Base-by-base conservation (phyloP, 1,140 invertebrate species). In the Drosophila melanica region DNA sequence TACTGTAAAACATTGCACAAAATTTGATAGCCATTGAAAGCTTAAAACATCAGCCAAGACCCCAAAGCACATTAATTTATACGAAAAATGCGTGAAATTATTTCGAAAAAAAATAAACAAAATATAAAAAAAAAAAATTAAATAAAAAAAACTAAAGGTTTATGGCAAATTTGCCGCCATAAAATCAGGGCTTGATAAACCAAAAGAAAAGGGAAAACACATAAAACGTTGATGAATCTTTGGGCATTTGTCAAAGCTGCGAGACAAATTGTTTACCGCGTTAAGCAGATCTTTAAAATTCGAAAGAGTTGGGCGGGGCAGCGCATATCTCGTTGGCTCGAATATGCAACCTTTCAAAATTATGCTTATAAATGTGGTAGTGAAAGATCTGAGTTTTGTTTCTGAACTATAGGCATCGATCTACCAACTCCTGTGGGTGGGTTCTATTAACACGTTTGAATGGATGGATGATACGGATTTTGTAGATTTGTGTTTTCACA, bases 1-100 rank as follows among this genome's bases (percentile, higher is more conserved):
- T 75, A 77, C 60, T 75, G 78, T 77, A 80, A 73, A 77, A 81
- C 77, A 81, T 86, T 85, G 81, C 78, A 84, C 81, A 84, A 84
- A 80, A 64, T 62, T 55, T 35, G 63, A 59, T 39, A 59, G 39
- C 63, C 33, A 48, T 37, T 42, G 62, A 65, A 51, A 70, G 57
- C 66, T 11, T 27, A 12, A 33, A 47, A 16, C 20, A 53, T 33
- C 33, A 35, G 33, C 8, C 33, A 10, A 18, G 33, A 59, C 57
- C 35, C 48, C 18, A 64, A 67, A 62, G 30, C 55, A 47, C 77
- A 85, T 77, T 80, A 70, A 80, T 77, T 84, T 73, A 57, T 71
- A n/a, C 62, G 30, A 53, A 81, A 86, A 77, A 74, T 85, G 81
- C 81, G 81, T 85, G 74, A 85, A 81, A 80, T 80, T 74, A 45